These are phyloP conservation scores for Dasysyrphus tricinctus DNA, from an alignment of 2,888 invertebrate species.

Conservation along the genomic window DNA sequence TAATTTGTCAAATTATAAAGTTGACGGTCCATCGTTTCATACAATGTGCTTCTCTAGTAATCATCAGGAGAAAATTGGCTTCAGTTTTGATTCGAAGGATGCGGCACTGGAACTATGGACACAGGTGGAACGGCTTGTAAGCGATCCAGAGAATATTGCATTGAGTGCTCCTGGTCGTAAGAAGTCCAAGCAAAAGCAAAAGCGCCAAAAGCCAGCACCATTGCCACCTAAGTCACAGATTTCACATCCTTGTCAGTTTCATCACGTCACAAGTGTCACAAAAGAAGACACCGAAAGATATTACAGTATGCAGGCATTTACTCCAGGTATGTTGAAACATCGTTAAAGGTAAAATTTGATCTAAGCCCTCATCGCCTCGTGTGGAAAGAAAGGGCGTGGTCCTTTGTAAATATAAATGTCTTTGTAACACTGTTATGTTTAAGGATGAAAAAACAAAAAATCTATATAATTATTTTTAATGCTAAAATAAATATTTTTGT, in stretches of 20 bases:
- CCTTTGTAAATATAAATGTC: slow-evolving; percentile 63
- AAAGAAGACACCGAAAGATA: slow-evolving; percentile 87
- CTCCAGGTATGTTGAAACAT: slow-evolving; percentile 81
- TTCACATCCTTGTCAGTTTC: slow-evolving; percentile 93
- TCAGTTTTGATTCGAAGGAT: slow-evolving; percentile 90
- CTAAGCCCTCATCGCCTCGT: neutral
- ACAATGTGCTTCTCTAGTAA: slow-evolving; percentile 91
- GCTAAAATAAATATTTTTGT: slow-evolving; percentile 50
- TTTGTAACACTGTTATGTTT: slow-evolving; percentile 36
- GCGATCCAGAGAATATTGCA: slow-evolving; percentile 91
- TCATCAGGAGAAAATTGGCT: slow-evolving; percentile 90
- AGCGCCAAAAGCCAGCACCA: slow-evolving; percentile 85
- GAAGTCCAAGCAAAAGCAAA: slow-evolving; percentile 85
- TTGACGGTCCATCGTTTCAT: slow-evolving; percentile 90
- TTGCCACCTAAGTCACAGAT: slow-evolving; percentile 92
- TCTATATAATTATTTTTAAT: slow-evolving; percentile 53
- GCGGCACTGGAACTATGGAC: slow-evolving; percentile 89
- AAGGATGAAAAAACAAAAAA: slow-evolving; percentile 49
- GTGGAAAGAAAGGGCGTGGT: neutral
- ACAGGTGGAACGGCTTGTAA: slow-evolving; percentile 88
- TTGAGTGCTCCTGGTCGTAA: slow-evolving; percentile 88
- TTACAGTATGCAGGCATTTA: slow-evolving; percentile 88
- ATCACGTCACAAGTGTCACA: slow-evolving; percentile 91
- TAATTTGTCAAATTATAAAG: slow-evolving; percentile 90
- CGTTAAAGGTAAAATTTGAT: slow-evolving; percentile 78